Percentiles rank a stretch among this genome's conserved stretches.
These are phyloP conservation scores for Drosophila rubida DNA, from an alignment of 2,888 invertebrate species.

Conservation along the genomic window DNA sequence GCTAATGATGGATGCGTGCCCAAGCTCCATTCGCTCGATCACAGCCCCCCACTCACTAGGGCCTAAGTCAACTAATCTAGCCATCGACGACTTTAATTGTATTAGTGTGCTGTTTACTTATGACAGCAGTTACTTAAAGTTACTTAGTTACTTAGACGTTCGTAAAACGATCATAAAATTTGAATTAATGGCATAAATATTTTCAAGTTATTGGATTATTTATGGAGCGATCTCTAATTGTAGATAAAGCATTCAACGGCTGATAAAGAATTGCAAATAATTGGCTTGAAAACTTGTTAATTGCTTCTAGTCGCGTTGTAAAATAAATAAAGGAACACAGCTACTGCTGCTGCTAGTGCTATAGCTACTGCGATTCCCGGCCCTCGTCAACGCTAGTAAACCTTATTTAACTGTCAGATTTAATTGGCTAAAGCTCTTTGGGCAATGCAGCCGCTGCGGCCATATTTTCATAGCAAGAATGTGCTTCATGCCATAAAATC, in stretches of 20 bases:
- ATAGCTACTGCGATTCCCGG: background rate
- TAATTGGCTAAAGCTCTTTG: constrained; percentile 33
- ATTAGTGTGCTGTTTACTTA: constrained; percentile 1
- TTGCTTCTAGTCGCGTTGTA: constrained; percentile 24
- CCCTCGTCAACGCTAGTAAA: constrained; percentile 4
- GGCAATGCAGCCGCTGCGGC: constrained; percentile 6
- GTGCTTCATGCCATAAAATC: constrained; percentile 44
- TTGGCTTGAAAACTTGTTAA: constrained; percentile 21
- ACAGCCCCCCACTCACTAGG: constrained; percentile 1
- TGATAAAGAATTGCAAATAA: background rate
- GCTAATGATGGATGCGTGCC: constrained; percentile 22
- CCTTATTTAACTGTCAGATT: constrained; percentile 26
- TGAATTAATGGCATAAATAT: constrained; percentile 14
- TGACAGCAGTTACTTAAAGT: background rate
- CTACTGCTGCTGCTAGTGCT: too few relatives aligned
- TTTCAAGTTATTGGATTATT: background rate
- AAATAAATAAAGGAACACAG: constrained; percentile 1
- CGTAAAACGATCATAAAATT: background rate
- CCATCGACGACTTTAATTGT: constrained; percentile 2
- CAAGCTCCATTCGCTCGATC: background rate
- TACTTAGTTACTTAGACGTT: background rate
- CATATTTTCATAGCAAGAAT: constrained; percentile 27
- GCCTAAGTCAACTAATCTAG: background rate
- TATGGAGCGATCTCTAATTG: background rate
- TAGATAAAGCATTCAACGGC: background rate